phyloP scores from a whole-genome alignment of 1,140 invertebrate species.

The Cyrtorhinus lividipennis region DNA sequence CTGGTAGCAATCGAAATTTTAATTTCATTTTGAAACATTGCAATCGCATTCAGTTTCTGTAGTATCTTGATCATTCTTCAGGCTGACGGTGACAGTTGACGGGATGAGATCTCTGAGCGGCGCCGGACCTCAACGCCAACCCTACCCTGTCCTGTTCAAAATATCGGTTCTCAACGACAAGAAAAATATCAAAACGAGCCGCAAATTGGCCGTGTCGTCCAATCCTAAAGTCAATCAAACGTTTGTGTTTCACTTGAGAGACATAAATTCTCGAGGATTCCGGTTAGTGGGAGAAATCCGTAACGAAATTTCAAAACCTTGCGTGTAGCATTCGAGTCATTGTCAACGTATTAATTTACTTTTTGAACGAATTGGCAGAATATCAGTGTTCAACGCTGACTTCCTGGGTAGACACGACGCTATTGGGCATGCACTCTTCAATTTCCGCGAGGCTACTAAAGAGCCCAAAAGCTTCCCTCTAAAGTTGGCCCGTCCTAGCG shows the following conservation, averaged over 20 bases:
- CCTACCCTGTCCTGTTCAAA: slow-evolving; percentile 7
- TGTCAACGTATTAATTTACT: no score
- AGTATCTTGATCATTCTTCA: no score
- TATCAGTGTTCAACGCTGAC: slow-evolving; percentile 15
- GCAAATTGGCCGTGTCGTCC: background rate
- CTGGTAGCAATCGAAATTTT: no score
- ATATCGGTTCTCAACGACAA: slow-evolving; percentile 5
- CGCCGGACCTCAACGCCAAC: slow-evolving; percentile 1
- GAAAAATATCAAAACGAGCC: slow-evolving; percentile 8
- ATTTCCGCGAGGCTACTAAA: background rate
- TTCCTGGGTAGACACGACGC: slow-evolving; percentile 17
- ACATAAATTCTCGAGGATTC: slow-evolving; percentile 7
- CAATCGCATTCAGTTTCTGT: no score
- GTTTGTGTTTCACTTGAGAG: slow-evolving; percentile 13
- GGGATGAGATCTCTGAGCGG: slow-evolving; percentile 1
- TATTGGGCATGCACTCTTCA: slow-evolving; percentile 11
- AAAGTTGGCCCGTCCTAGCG: background rate
- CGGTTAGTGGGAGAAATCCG: no score
- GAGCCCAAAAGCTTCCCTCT: background rate
- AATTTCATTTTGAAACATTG: no score
- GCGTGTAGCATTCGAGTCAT: no score
- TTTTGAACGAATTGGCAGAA: no score
- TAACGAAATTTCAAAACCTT: no score
- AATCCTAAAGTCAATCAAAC: slow-evolving; percentile 11
- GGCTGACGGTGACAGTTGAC: slow-evolving; percentile 4